A percentile compares a stretch with the other conserved stretches of the same genome.
These are phyloP conservation scores for Drosophila birchii DNA, from an alignment of 2,888 invertebrate species.

Conservation along the genomic window DNA sequence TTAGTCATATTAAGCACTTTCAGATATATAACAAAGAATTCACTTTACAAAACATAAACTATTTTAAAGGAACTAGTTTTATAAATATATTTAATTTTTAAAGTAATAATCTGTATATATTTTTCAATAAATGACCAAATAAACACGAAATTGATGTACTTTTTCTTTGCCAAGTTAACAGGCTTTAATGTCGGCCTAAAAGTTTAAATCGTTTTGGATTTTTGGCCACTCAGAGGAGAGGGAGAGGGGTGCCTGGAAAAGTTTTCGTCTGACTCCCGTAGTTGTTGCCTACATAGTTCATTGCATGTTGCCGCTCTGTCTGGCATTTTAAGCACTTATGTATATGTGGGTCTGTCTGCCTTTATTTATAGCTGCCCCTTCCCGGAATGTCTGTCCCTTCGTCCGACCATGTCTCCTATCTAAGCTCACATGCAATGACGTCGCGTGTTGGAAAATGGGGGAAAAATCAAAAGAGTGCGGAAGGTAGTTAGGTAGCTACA, in stretches of 20 bases:
- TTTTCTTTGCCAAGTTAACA: background rate
- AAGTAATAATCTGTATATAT: too few species aligned
- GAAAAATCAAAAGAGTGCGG: slow-evolving; percentile 3
- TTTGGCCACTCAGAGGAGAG: slow-evolving; percentile 12
- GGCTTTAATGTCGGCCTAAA: slow-evolving; percentile 1
- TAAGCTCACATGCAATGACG: slow-evolving; percentile 65
- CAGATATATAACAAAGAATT: background rate
- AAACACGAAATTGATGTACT: too few species aligned
- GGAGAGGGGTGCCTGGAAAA: background rate
- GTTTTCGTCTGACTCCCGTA: slow-evolving; percentile 28
- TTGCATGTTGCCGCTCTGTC: slow-evolving; percentile 79
- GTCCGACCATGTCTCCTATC: slow-evolving; percentile 38
- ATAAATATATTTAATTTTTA: background rate
- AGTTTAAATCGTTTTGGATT: slow-evolving; percentile 4
- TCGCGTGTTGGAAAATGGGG: slow-evolving; percentile 57
- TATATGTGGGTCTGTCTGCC: slow-evolving; percentile 34
- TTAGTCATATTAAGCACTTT: background rate
- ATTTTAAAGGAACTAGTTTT: background rate
- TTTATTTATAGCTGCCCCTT: slow-evolving; percentile 63
- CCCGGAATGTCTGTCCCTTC: slow-evolving; percentile 40
- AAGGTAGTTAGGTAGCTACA: background rate
- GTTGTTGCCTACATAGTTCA: slow-evolving; percentile 65
- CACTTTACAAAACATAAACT: background rate
- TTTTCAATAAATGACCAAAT: background rate
- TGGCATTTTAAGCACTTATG: slow-evolving; percentile 63